These are phyloP conservation scores for Temnothorax ravouxi DNA, from an alignment of 2,888 invertebrate genomes.

Conservation along the genomic window DNA sequence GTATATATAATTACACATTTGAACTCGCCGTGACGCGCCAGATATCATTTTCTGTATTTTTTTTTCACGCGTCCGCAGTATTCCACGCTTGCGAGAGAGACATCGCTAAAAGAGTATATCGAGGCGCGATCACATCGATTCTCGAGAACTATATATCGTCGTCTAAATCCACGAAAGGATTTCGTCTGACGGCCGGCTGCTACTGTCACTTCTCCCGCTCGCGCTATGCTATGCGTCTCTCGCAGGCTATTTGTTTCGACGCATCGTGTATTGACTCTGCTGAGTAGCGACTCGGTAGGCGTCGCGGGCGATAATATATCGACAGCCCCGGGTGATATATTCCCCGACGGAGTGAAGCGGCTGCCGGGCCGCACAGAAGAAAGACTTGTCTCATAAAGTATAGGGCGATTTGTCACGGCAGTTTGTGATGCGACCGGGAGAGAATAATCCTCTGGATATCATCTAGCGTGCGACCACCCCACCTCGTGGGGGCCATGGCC, in stretches of 20 bases:
- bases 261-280: constrained; percentile 77
- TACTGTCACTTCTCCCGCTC: constrained; percentile 58
- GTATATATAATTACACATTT: not conserved
- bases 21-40: not conserved
- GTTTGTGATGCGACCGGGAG: constrained; percentile 84
- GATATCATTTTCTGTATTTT: not conserved
- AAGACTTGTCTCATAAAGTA: constrained; percentile 85
- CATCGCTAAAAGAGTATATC: not conserved
- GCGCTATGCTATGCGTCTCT: constrained; percentile 39
- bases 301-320: constrained; percentile 81
- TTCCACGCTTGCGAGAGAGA: not conserved
- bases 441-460: constrained; percentile 84
- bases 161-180: constrained; percentile 73
- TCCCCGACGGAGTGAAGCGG: constrained; percentile 77
- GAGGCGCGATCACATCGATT: constrained; percentile 61
- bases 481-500: constrained; percentile 54
- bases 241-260: constrained; percentile 77
- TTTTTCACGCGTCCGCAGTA: not conserved
- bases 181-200: constrained; percentile 65
- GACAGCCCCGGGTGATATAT: constrained; percentile 81
- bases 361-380: constrained; percentile 76
- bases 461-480: constrained; percentile 73
- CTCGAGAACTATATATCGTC: constrained; percentile 63
- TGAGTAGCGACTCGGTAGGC: constrained; percentile 68
- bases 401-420: constrained; percentile 85